Evolutionary conservation across 2,797 vertebrate species (phyloP).

Genomic region (Pangasius macronema): DNA sequence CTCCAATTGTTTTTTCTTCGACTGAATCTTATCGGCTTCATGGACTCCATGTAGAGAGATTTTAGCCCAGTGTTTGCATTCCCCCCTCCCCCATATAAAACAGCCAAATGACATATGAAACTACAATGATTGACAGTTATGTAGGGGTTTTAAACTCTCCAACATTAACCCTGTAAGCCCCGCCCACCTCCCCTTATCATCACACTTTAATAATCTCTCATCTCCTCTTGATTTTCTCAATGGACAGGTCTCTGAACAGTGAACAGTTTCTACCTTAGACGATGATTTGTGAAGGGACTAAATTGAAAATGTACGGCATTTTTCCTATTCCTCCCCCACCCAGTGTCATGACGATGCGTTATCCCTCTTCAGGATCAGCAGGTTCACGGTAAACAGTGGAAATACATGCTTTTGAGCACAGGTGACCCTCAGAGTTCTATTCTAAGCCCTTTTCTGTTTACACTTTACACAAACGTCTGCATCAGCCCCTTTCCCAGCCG

Average conservation of each 20-base stretch:
- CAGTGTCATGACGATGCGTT: not conserved
- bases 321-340: not conserved
- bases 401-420: not conserved
- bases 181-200: not conserved
- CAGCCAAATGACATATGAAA: not conserved
- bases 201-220: not conserved
- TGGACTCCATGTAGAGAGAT: not conserved
- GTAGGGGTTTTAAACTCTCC: not conserved
- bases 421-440: conserved; percentile 21
- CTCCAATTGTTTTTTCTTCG: not conserved
- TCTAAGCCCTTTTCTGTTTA: conserved; percentile 19
- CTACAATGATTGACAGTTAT: not conserved
- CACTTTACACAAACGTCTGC: not conserved
- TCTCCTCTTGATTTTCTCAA: not conserved
- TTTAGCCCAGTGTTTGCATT: not conserved
- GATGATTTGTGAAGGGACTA: not conserved
- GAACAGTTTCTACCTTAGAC: not conserved
- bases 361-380: not conserved
- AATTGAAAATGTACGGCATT: not conserved
- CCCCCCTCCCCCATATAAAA: not conserved
- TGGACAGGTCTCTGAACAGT: not conserved
- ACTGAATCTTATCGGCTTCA: not conserved
- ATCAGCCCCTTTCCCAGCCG: not conserved
- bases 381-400: not conserved
- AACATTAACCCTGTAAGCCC: not conserved